Base-by-base conservation (phyloP, 1,140 invertebrate species). In the Nasonia vitripennis region DNA sequence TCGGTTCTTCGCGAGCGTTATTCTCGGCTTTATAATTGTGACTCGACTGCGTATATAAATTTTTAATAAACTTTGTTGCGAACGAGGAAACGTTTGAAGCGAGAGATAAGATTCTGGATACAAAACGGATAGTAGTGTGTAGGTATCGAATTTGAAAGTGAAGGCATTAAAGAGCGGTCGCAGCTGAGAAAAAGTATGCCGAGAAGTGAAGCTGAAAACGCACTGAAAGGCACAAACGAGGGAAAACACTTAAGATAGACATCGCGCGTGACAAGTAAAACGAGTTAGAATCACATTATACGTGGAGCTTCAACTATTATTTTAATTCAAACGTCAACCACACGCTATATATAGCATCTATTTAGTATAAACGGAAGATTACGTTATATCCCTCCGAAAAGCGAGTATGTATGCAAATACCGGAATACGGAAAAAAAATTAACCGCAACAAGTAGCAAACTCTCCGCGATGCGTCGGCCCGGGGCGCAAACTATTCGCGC, bases 171-270 rank as follows among this genome's bases (percentile, higher is more conserved):
- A 75, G 55, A 55, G 68, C 20, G 5, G 45, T 55, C 20, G 1
- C 7, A 41, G 41, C 41, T 45, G 10, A 34, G 77, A 27, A 23
- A 55, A 23, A 78, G 27, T 7, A 55, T 23, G 77, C n/a, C 23
- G n/a, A 78, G 23, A 78, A 68, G 74, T 68, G 71, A 51, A 79
- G 68, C 34, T 48, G 45, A 34, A 70, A 71, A 78, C 62, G 27
- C 75, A 48, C 27, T 55, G 68, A 75, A 74, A 79, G 20, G 77
- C 45, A 79, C 14, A 67, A 85, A 85, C 83, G 74, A 73, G 83
- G 68, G 78, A 85, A 85, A 85, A 79, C 83, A 85, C 83, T 85
- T 67, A 74, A 85, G 68, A 85, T 74, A 48, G 71, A 80, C 20
- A 80, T 85, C 77, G 75, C 77, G 75, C 34, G 31, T 55, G 67